phyloP scores from a whole-genome alignment of 2,113 vertebrate species.

The Heptranchias perlo region DNA sequence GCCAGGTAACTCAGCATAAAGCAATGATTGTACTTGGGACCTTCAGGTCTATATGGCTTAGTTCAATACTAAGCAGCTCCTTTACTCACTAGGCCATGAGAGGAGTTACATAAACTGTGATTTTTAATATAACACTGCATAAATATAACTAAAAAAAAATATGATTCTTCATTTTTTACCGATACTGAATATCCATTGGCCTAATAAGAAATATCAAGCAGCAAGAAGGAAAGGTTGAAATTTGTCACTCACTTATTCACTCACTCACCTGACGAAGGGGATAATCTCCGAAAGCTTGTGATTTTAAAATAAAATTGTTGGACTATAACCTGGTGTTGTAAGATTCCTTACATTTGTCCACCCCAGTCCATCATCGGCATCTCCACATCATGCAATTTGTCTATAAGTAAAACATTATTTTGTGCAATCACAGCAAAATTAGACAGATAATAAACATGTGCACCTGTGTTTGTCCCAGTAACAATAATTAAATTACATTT shows the following conservation, averaged over 20 bases:
- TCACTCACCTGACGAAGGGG: too few species aligned
- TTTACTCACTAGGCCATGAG: neutral
- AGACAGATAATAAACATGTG: neutral
- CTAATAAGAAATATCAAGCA: too few species aligned
- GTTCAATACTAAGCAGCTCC: neutral
- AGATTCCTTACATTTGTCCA: too few species aligned
- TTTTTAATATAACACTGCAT: neutral
- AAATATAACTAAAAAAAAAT: neutral
- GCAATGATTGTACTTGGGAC: neutral
- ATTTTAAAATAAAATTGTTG: too few species aligned
- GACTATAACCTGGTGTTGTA: too few species aligned
- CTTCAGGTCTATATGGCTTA: neutral
- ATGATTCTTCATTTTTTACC: neutral
- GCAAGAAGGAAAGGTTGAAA: neutral
- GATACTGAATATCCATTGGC: neutral
- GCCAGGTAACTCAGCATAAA: neutral
- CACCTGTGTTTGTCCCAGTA: neutral
- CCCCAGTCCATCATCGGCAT: too few species aligned
- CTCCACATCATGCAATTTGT: too few species aligned
- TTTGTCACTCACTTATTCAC: too few species aligned
- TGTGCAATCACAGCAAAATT: neutral
- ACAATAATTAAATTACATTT: neutral
- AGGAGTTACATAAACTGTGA: neutral
- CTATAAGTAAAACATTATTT: neutral
- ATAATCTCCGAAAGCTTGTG: too few species aligned